Conservation (phyloP, 1,140 invertebrate species). For the Meloidogyne floridensis region DNA sequence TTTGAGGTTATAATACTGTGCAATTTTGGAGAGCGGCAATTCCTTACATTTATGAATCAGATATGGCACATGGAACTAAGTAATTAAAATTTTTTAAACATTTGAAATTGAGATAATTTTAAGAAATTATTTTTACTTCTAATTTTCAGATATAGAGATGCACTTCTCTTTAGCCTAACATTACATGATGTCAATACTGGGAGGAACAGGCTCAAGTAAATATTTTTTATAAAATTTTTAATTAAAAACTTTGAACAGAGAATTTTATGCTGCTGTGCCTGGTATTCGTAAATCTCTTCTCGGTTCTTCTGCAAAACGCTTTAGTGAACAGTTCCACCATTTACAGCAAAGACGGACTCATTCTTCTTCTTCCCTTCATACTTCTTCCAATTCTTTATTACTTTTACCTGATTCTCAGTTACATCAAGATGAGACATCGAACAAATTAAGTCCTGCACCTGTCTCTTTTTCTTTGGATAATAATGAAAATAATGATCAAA, state of each 20-base stretch:
- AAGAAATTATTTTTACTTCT: not conserved
- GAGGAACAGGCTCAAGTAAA: conserved; percentile 36
- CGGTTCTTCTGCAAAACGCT: conserved; percentile 61
- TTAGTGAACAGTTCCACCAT: conserved; percentile 64
- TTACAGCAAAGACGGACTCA: conserved; percentile 53
- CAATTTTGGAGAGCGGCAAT: conserved; percentile 57
- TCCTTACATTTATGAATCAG: conserved; percentile 62
- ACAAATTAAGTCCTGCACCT: not conserved
- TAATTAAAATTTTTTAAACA: not conserved
- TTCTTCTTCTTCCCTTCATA: conserved; percentile 39
- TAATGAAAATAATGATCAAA: conserved; percentile 3
- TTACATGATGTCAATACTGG: conserved; percentile 66
- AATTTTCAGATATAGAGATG: conserved; percentile 49
- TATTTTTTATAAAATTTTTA: not conserved
- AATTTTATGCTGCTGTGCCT: conserved; percentile 65
- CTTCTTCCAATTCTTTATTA: conserved; percentile 36
- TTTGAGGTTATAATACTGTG: conserved; percentile 42
- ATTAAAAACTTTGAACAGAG: conserved; percentile 34
- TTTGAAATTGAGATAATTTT: too few species aligned
- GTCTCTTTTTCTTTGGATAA: not conserved
- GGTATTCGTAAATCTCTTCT: conserved; percentile 61
- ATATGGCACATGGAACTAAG: conserved; percentile 61
- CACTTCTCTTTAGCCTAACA: conserved; percentile 60
- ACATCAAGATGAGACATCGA: conserved; percentile 1
- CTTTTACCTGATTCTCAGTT: conserved; percentile 12